phyloP scores from a whole-genome alignment of 2,113 vertebrate genomes.

The Leucopternis melanops region DNA sequence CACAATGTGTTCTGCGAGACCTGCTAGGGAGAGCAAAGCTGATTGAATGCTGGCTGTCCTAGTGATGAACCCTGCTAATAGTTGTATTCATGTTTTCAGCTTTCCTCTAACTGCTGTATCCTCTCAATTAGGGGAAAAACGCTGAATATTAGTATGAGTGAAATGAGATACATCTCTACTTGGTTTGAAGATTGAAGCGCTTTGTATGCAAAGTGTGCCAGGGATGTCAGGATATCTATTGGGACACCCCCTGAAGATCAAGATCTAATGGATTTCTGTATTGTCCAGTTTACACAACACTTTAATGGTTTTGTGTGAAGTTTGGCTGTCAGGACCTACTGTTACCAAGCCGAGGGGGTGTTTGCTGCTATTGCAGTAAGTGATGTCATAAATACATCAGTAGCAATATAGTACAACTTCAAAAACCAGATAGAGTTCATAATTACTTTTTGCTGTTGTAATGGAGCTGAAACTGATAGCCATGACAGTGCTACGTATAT shows the following conservation, averaged over 20 bases:
- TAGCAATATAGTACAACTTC: neutral
- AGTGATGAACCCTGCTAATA: neutral
- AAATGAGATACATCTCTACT: neutral
- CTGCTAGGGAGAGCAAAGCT: neutral
- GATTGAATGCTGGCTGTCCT: neutral
- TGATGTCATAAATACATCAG: neutral
- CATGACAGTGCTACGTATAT: neutral
- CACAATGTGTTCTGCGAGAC: neutral
- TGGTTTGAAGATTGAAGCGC: neutral
- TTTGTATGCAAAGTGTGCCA: neutral
- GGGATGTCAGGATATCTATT: neutral
- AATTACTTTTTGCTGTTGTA: neutral
- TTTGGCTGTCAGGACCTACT: neutral
- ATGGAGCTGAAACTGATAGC: neutral
- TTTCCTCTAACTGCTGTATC: neutral
- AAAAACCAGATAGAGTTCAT: neutral
- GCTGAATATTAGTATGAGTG: neutral
- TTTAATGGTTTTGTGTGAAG: neutral
- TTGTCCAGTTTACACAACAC: neutral
- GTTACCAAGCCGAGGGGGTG: neutral
- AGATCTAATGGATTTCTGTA: neutral
- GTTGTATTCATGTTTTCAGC: neutral
- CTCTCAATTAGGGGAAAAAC: neutral
- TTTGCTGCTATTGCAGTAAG: neutral
- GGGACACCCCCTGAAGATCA: neutral